Percentiles rank a stretch among this genome's conserved stretches.
Conservation (phyloP, 1,140 invertebrate genomes). For the Drosophila nikananu region DNA sequence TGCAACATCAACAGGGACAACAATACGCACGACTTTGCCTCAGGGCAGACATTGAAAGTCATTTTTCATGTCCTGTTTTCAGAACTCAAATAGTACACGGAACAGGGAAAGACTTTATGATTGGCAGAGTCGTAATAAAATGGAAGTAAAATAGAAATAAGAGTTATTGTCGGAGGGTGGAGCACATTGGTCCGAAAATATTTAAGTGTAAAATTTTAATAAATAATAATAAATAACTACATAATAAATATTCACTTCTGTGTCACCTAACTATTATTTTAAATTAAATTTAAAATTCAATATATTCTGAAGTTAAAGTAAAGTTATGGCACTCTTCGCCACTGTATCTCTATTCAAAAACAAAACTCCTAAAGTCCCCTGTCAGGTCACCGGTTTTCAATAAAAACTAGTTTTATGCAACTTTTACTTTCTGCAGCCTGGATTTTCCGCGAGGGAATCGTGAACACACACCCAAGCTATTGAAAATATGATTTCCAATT, state of each 20-base stretch:
- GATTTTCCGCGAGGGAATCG: constrained; percentile 24
- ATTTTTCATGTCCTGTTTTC: constrained; percentile 44
- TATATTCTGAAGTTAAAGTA: rapidly evolving
- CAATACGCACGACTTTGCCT: constrained; percentile 48
- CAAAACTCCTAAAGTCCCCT: constrained; percentile 17
- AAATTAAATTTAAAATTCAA: not conserved
- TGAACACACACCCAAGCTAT: constrained; percentile 28
- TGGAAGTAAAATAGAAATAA: constrained; percentile 9
- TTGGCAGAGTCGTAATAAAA: constrained; percentile 11
- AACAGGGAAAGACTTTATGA: constrained; percentile 27
- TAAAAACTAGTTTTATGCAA: constrained; percentile 27
- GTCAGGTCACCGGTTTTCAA: constrained; percentile 26
- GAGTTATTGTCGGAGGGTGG: not conserved
- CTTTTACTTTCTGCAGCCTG: constrained; percentile 40
- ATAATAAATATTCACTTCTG: not conserved
- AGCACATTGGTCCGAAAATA: not conserved
- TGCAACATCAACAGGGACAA: constrained; percentile 58
- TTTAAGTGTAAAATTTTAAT: not conserved
- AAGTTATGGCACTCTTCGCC: not conserved
- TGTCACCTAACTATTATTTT: no score
- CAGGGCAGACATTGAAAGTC: constrained; percentile 45
- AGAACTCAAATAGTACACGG: constrained; percentile 1
- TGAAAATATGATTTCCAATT: constrained; percentile 58
- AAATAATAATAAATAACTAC: not conserved
- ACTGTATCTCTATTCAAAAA: not conserved